phyloP scores from a whole-genome alignment of 2,797 vertebrate genomes.

The Epinephelus malabaricus region DNA sequence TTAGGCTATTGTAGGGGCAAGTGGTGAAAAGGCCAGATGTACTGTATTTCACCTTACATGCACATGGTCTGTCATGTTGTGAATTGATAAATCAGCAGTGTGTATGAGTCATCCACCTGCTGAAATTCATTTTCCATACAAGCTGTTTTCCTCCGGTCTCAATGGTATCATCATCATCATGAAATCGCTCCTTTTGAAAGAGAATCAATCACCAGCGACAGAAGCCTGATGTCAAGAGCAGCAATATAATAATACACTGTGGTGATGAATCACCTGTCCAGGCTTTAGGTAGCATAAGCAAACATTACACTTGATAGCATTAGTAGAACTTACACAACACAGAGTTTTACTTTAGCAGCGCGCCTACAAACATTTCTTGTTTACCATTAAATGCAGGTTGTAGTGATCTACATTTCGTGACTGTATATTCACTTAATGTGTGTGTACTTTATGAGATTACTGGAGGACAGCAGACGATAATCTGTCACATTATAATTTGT shows the following conservation, averaged over 20 bases:
- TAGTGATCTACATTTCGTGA: background rate
- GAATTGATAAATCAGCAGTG: background rate
- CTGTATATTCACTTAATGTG: background rate
- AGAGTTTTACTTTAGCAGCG: rapidly evolving
- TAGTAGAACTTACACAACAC: background rate
- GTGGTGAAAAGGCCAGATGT: background rate
- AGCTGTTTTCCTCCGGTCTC: background rate
- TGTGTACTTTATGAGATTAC: background rate
- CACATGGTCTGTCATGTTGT: background rate
- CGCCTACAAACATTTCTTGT: background rate
- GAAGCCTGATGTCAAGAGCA: background rate
- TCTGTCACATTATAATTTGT: background rate
- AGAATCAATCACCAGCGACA: slow-evolving; percentile 17
- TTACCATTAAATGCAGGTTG: background rate
- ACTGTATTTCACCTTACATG: background rate
- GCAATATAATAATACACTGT: background rate
- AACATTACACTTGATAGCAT: slow-evolving; percentile 2
- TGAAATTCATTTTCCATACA: background rate
- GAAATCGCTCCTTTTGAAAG: background rate
- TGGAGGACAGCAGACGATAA: slow-evolving; percentile 7
- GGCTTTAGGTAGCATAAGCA: background rate
- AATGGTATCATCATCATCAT: background rate
- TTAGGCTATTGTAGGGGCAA: background rate
- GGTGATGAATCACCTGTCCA: slow-evolving; percentile 17
- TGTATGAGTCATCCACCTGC: background rate